These are phyloP conservation scores for Nibea coibor DNA, from an alignment of 2,113 vertebrate species.

Conservation along the genomic window DNA sequence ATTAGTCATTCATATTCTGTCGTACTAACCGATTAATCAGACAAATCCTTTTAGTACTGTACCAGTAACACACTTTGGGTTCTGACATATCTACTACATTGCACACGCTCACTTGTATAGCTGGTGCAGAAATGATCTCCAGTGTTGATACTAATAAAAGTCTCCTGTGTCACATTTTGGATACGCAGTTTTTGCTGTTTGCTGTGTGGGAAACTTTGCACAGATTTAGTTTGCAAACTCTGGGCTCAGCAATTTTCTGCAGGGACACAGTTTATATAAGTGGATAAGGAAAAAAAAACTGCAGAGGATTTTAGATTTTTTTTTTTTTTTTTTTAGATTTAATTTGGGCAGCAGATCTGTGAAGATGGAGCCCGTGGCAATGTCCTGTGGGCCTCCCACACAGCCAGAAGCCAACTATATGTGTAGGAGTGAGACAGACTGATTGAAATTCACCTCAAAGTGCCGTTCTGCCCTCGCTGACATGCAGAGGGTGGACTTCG, in stretches of 20 bases:
- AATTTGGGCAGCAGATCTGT: conserved; percentile 68
- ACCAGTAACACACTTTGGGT: background rate
- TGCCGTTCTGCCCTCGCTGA: conserved; percentile 59
- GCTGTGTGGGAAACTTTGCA: conserved; percentile 27
- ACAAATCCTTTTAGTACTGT: background rate
- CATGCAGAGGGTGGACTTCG: conserved; percentile 54
- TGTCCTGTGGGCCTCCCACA: conserved; percentile 79
- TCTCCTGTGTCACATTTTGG: conserved; percentile 9
- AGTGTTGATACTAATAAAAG: conserved; percentile 4
- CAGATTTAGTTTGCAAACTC: conserved; percentile 48
- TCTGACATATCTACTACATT: background rate
- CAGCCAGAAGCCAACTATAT: conserved; percentile 68
- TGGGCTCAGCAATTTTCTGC: conserved; percentile 38
- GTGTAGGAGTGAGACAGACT: conserved; percentile 74
- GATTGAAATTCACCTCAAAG: conserved; percentile 75
- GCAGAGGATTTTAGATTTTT: conserved; percentile 54
- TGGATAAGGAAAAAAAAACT: conserved; percentile 35
- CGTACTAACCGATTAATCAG: background rate
- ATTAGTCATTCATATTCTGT: too few relatives aligned
- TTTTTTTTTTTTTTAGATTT: conserved; percentile 42
- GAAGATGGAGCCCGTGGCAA: conserved; percentile 65
- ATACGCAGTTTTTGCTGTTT: conserved; percentile 5
- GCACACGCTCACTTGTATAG: background rate
- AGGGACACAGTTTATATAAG: conserved; percentile 40
- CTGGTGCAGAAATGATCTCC: background rate